Base-by-base conservation (phyloP, 1,140 invertebrate species). In the Octopus sinensis region DNA sequence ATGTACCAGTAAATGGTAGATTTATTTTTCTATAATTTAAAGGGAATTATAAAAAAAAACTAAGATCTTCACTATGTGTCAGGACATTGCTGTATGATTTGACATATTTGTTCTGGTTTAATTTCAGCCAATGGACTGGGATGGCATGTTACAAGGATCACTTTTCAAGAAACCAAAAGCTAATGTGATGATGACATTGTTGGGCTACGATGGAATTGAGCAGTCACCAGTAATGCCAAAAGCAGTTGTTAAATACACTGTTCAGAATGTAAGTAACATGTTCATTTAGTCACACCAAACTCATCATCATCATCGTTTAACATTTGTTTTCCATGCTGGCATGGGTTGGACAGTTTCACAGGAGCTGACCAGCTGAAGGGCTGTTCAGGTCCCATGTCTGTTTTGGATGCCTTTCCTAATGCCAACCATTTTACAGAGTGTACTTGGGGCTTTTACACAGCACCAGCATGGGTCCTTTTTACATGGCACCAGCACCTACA, bases 101-200 rank as follows among this genome's bases (percentile, higher is more conserved):
- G 52, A 30, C 73, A 10, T 80, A 52, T 73, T 52, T 54, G 4
- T 73, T 79, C 30, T 23, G 84, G 79, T 84, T 54, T 80, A 82
- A 80, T 92, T 91, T 6, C 86, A 95, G 93, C 92, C 91, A 84
- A 92, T 93, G 56, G 91, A 92, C 83, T 96, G 95, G 95, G 91
- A 91, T 84, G 95, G 95, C 17, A 86, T 96, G 79, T 92, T 90
- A 53, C 92, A 96, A 76, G 92, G 90, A 4, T 93, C 95, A 91
- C 94, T 95, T 9, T 96, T 96, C 84, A 92, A 93, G 82, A 92
- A 94, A 81, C 94, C 95, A 53, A 94, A 95, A 90, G 94, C 94
- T 56, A 92, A 95, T 77, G 94, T 96, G 52, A 93, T 93, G 54
- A 91, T 96, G 54, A 93, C 93, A 62, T 92, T 96, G 71, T 94